Evolutionary conservation across 2,888 invertebrate genomes (phyloP).

Genomic region (Arrhopalites spinosus): DNA sequence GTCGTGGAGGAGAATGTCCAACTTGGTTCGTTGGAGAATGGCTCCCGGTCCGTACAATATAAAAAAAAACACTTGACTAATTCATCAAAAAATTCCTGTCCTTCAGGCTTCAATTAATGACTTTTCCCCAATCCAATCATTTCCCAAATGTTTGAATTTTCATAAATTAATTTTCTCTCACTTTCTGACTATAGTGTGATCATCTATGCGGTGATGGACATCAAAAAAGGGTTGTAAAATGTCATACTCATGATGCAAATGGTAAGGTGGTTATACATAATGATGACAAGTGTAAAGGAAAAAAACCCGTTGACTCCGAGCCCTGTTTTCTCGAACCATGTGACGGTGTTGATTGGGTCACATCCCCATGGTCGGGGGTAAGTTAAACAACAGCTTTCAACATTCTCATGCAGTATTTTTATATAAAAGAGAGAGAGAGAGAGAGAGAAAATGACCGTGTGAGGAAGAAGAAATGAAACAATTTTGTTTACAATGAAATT

Average conservation of each 20-base stretch:
- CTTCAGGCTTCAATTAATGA: too few relatives aligned
- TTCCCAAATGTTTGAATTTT: background rate
- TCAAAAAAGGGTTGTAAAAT: constrained; percentile 78
- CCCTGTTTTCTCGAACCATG: constrained; percentile 80
- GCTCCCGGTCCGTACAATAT: constrained; percentile 74
- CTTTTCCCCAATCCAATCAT: background rate
- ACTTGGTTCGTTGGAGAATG: constrained; percentile 87
- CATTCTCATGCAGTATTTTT: too few relatives aligned
- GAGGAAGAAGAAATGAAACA: too few relatives aligned
- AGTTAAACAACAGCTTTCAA: constrained; percentile 61
- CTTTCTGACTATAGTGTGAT: constrained; percentile 71
- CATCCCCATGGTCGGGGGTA: constrained; percentile 86
- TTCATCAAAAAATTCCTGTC: background rate
- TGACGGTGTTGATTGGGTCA: constrained; percentile 89
- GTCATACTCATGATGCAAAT: constrained; percentile 64
- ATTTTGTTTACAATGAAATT: background rate
- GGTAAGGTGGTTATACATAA: constrained; percentile 64
- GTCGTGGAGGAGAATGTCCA: constrained; percentile 78
- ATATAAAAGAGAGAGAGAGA: too few relatives aligned
- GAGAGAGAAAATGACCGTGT: too few relatives aligned
- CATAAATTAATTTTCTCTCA: background rate
- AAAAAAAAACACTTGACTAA: background rate
- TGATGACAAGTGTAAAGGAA: constrained; percentile 68
- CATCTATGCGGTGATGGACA: constrained; percentile 88
- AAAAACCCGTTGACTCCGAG: constrained; percentile 73